Evolutionary conservation across 53 echinoderm and acorn worm species (phyloP).

Genomic region (Apostichopus leukothele): DNA sequence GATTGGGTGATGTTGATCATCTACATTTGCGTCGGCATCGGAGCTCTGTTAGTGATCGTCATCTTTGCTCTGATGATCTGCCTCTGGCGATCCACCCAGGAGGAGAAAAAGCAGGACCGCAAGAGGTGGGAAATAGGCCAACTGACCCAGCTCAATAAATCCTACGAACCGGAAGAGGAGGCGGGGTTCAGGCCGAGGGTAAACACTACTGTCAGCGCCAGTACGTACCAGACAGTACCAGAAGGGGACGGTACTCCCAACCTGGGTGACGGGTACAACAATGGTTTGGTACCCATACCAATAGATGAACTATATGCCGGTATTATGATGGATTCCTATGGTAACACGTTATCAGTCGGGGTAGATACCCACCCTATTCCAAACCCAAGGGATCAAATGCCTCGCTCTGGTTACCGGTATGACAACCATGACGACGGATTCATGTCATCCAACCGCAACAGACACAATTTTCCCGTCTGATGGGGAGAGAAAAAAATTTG

Average conservation of each 20-base stretch:
- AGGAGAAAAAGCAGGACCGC: constrained; percentile 33
- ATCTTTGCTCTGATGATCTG: constrained; percentile 39
- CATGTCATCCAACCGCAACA: constrained; percentile 17
- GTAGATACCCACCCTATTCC: constrained; percentile 19
- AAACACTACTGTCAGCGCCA: constrained; percentile 38
- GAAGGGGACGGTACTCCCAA: constrained; percentile 46
- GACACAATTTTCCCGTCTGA: constrained; percentile 30
- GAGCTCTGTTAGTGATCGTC: constrained; percentile 9
- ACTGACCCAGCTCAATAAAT: constrained; percentile 59
- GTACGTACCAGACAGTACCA: constrained; percentile 41
- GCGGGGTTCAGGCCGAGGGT: constrained; percentile 41
- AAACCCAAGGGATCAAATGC: neutral
- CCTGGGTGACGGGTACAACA: constrained; percentile 13
- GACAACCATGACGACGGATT: constrained; percentile 8
- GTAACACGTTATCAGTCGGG: constrained; percentile 14
- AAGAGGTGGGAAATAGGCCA: constrained; percentile 42
- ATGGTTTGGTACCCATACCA: constrained; percentile 31
- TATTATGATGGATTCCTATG: constrained; percentile 3
- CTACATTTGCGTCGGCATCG: constrained; percentile 29
- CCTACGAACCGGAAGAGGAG: constrained; percentile 39
- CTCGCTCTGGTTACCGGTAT: neutral
- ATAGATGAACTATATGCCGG: constrained; percentile 38
- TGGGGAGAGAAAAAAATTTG: neutral
- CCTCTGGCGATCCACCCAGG: constrained; percentile 21
- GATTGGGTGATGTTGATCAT: constrained; percentile 31